Evolutionary conservation across 2,113 vertebrate genomes (phyloP).

Genomic region (Psittacus erithacus): DNA sequence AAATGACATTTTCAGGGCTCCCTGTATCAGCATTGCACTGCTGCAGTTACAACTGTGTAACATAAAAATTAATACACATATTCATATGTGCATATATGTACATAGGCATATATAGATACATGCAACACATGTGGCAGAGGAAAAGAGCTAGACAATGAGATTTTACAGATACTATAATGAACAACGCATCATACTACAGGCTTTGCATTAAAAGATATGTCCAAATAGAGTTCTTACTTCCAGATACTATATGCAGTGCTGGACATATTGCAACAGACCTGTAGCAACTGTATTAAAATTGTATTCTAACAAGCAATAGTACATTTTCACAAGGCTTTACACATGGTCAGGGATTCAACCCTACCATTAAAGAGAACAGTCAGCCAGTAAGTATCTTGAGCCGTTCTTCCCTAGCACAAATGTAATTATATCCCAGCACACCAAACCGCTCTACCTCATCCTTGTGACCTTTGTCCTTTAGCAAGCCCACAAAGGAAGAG

Average conservation of each 20-base stretch:
- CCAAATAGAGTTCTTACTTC: constrained; percentile 10
- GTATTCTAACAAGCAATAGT: constrained; percentile 25
- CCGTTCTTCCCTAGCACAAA: neutral
- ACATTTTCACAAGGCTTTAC: constrained; percentile 31
- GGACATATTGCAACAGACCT: neutral
- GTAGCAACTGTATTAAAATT: constrained; percentile 31
- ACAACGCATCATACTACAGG: neutral
- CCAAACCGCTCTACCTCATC: neutral
- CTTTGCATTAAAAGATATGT: neutral
- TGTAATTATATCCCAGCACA: constrained; percentile 17
- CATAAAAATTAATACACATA: neutral
- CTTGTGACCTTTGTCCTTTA: constrained; percentile 43
- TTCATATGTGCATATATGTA: neutral
- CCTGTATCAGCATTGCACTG: neutral
- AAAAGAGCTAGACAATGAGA: constrained; percentile 8
- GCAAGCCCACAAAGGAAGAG: neutral
- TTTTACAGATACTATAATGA: neutral
- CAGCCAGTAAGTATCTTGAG: neutral
- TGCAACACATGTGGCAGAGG: neutral
- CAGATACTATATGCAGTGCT: neutral
- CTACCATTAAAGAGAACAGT: neutral
- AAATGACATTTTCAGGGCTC: neutral
- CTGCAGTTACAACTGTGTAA: neutral
- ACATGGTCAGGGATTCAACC: neutral
- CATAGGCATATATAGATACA: neutral